Percentiles rank a stretch among this genome's conserved stretches.
Evolutionary conservation across 2,888 invertebrate species (phyloP).

Genomic region (Drosophila atripex): DNA sequence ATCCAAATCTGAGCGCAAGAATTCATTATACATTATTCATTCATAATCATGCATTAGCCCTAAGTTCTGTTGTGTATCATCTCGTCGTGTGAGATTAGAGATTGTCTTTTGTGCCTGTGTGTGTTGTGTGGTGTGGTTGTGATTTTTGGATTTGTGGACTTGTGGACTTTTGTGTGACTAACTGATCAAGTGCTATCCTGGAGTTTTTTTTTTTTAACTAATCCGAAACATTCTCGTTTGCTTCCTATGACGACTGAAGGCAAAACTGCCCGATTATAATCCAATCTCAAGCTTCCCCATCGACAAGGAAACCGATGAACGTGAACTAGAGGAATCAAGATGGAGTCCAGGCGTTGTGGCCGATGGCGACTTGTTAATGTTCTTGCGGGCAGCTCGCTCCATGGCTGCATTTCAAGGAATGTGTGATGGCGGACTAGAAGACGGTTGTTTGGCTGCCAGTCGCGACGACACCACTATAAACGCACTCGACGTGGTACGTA

Average conservation of each 20-base stretch:
- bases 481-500: constrained; percentile 94
- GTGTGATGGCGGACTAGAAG: constrained; percentile 99
- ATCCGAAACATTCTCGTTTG: constrained; percentile 73
- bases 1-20: no score
- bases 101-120: constrained; percentile 38
- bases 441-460: constrained; percentile 98
- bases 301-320: constrained; percentile 84
- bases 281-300: constrained; percentile 85
- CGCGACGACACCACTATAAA: constrained; percentile 99
- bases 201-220: constrained; percentile 69
- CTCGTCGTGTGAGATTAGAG: constrained; percentile 43
- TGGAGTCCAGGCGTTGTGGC: constrained; percentile 97
- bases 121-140: constrained; percentile 49
- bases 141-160: constrained; percentile 34
- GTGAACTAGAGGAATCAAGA: constrained; percentile 91
- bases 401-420: constrained; percentile 99
- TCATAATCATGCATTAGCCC: constrained; percentile 78
- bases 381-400: constrained; percentile 97
- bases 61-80: constrained; percentile 65
- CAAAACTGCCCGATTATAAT: constrained; percentile 85
- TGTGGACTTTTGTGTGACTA: constrained; percentile 55
- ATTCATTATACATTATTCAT: constrained; percentile 71
- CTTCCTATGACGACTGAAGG: constrained; percentile 81
- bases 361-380: constrained; percentile 98
- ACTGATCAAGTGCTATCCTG: constrained; percentile 60